Percentiles rank a stretch among this genome's conserved stretches.
These are phyloP conservation scores for Agrilus planipennis DNA, from an alignment of 1,140 invertebrate species.

Conservation along the genomic window DNA sequence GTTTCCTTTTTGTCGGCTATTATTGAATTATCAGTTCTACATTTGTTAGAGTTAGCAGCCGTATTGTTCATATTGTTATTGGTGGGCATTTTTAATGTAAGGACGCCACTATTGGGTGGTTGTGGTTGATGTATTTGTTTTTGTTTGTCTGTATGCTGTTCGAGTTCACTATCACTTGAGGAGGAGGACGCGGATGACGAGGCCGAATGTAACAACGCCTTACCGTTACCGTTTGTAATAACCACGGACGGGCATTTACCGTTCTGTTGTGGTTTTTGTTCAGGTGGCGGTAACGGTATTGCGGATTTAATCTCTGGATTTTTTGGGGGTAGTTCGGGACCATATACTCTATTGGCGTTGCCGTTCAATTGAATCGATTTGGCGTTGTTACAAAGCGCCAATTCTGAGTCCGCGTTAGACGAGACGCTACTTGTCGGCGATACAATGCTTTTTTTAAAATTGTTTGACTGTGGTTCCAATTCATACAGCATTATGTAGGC, in stretches of 20 bases:
- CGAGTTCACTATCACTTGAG: conserved; percentile 14
- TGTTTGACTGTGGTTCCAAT: conserved; percentile 45
- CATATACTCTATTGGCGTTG: conserved; percentile 26
- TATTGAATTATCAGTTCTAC: not conserved
- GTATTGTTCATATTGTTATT: not conserved
- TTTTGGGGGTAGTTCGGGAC: conserved; percentile 26
- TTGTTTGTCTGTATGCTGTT: not conserved
- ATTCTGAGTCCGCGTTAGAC: not conserved
- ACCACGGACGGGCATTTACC: not conserved
- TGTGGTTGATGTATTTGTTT: too few species aligned
- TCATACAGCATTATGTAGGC: conserved; percentile 88
- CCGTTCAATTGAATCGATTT: conserved; percentile 12
- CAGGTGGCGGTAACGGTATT: not conserved
- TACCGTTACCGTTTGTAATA: not conserved
- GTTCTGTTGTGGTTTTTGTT: not conserved
- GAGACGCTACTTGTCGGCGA: conserved; percentile 1
- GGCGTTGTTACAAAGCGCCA: not conserved
- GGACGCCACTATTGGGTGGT: too few species aligned
- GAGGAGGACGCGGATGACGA: not conserved
- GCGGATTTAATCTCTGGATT: conserved; percentile 9
- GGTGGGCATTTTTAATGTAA: not conserved
- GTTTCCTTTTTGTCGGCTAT: too few species aligned
- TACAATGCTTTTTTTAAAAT: conserved; percentile 18
- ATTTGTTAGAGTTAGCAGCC: not conserved
- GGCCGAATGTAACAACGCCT: not conserved